Evolutionary conservation across 1,140 invertebrate species (phyloP).

Genomic region (Saccostrea cuccullata): DNA sequence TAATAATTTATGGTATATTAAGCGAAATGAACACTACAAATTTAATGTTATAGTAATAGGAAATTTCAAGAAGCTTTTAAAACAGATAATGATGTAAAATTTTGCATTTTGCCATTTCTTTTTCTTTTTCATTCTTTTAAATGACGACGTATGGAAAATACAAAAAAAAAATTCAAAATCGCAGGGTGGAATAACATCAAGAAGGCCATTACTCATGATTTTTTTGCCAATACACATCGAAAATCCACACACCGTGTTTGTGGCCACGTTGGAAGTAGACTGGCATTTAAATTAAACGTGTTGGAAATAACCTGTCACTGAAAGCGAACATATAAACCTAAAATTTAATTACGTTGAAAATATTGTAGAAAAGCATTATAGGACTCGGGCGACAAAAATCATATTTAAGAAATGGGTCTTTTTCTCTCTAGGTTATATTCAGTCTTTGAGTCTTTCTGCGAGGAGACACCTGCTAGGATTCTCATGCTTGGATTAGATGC

Average conservation of each 20-base stretch:
- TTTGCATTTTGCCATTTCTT: no score
- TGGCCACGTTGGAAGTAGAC: not conserved
- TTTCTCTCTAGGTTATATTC: conserved; percentile 65
- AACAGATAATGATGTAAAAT: no score
- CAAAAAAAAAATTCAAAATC: no score
- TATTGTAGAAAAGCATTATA: not conserved
- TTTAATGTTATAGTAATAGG: no score
- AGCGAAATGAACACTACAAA: no score
- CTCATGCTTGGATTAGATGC: conserved; percentile 75
- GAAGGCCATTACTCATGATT: no score
- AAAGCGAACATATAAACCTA: not conserved
- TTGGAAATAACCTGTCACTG: not conserved
- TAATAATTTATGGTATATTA: no score
- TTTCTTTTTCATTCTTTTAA: no score
- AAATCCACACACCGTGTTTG: not conserved
- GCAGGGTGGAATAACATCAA: no score
- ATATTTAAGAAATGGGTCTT: conserved; percentile 68
- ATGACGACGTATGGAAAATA: no score
- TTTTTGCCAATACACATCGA: not conserved
- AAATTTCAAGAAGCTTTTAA: no score
- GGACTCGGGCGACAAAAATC: not conserved
- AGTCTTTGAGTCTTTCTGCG: conserved; percentile 58
- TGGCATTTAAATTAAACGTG: not conserved
- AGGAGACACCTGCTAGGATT: conserved; percentile 64
- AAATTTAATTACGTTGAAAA: not conserved